phyloP scores from a whole-genome alignment of 2,113 vertebrate species.

The Clupea harengus region DNA sequence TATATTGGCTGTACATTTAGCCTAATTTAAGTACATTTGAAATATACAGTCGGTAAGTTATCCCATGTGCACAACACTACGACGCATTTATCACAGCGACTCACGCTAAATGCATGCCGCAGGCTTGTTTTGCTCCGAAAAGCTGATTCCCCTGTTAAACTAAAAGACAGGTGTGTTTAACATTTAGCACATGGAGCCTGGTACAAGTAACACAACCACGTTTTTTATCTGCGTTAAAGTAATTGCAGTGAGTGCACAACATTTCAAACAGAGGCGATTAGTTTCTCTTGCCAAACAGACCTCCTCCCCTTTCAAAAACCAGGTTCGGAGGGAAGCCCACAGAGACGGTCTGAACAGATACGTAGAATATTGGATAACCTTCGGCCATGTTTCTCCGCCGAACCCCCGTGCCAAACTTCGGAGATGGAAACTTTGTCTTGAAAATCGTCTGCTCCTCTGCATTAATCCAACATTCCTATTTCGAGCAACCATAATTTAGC shows the following conservation, averaged over 20 bases:
- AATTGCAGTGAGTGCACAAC: neutral
- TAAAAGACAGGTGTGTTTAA: conserved; percentile 73
- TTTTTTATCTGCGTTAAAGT: neutral
- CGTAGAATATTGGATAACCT: conserved; percentile 75
- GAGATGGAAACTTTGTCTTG: conserved; percentile 79
- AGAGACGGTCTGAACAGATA: conserved; percentile 72
- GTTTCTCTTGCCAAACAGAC: conserved; percentile 68
- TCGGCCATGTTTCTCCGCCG: conserved; percentile 85
- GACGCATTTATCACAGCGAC: neutral
- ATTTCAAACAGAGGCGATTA: neutral
- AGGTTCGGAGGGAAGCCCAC: conserved; percentile 50
- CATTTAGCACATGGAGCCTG: conserved; percentile 58
- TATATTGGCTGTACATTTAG: neutral
- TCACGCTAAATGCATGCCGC: neutral
- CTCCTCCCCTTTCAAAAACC: conserved; percentile 55
- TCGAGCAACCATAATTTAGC: conserved; percentile 78
- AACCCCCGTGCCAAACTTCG: conserved; percentile 77
- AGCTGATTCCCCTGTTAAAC: conserved; percentile 61
- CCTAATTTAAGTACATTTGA: neutral
- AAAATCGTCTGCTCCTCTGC: conserved; percentile 72
- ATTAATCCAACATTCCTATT: conserved; percentile 79
- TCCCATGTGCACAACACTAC: neutral
- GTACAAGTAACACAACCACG: conserved; percentile 65
- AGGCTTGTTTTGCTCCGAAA: neutral
- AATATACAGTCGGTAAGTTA: neutral